Conservation (phyloP, 2,113 vertebrate species). For the Dascyllus trimaculatus region DNA sequence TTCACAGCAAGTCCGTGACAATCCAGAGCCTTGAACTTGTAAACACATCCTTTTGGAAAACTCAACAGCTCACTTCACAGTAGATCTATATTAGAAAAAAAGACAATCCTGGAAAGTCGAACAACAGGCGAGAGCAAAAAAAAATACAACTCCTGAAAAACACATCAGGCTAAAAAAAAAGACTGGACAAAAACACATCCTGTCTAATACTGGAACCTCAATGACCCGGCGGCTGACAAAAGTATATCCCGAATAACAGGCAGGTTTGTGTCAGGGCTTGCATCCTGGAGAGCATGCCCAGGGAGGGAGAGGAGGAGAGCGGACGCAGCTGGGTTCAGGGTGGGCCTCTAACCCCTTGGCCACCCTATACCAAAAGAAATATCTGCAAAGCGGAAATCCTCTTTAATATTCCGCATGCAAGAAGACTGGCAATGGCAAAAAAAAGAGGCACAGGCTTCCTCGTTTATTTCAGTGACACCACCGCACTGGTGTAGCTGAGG, state of each 20-base stretch:
- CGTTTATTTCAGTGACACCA: slow-evolving; percentile 9
- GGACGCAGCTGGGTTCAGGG: slow-evolving; percentile 70
- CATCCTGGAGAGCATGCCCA: slow-evolving; percentile 61
- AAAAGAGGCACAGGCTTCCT: background rate
- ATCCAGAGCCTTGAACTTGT: slow-evolving; percentile 32
- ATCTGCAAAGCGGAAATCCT: slow-evolving; percentile 71
- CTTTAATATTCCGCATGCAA: slow-evolving; percentile 43
- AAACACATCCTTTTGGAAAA: slow-evolving; percentile 56
- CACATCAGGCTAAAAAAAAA: slow-evolving; percentile 37
- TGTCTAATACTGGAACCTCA: slow-evolving; percentile 56
- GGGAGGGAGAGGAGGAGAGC: slow-evolving; percentile 31
- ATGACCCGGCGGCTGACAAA: slow-evolving; percentile 49
- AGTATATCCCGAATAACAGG: slow-evolving; percentile 53
- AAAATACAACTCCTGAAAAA: slow-evolving; percentile 47
- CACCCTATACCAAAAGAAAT: slow-evolving; percentile 49
- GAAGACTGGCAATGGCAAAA: slow-evolving; percentile 11
- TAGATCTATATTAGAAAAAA: slow-evolving; percentile 17
- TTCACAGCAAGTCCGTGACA: slow-evolving; percentile 40
- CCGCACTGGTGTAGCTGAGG: background rate
- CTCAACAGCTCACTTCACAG: slow-evolving; percentile 36
- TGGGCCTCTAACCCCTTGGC: slow-evolving; percentile 56
- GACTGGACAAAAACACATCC: slow-evolving; percentile 66
- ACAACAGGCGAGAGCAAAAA: slow-evolving; percentile 3
- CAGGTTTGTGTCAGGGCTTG: slow-evolving; percentile 68
- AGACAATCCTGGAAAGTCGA: slow-evolving; percentile 33